phyloP scores from a whole-genome alignment of 2,888 invertebrate species.

The Crepidodera aurea region DNA sequence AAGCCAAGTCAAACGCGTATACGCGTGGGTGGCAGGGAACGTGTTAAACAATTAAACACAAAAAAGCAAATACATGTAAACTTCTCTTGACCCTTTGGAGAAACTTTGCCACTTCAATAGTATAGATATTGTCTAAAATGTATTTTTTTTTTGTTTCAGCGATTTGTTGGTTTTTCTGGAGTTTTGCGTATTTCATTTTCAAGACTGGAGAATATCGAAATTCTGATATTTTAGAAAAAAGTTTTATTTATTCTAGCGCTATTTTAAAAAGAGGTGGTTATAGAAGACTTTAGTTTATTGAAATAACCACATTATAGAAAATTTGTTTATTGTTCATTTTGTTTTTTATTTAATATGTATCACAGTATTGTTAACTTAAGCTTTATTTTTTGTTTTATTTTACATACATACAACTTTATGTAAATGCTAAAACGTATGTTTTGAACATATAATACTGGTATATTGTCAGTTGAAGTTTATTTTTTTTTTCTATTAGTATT shows the following conservation, averaged over 20 bases:
- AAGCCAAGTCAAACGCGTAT: too few species aligned
- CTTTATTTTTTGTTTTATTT: background rate
- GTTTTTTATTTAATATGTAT: background rate
- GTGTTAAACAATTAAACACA: too few species aligned
- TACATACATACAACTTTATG: background rate
- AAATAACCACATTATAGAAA: background rate
- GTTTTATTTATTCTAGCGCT: background rate
- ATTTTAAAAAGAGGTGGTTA: background rate
- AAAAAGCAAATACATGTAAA: too few species aligned
- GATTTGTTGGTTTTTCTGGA: conserved; percentile 23
- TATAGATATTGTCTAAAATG: too few species aligned
- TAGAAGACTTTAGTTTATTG: background rate
- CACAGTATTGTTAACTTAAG: background rate
- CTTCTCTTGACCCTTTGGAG: too few species aligned
- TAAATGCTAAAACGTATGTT: too few species aligned
- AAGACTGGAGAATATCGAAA: conserved; percentile 3
- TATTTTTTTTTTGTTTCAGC: conserved; percentile 15
- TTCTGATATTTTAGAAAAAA: background rate
- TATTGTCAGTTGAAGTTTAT: too few species aligned
- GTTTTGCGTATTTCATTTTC: conserved; percentile 3
- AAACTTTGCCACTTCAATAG: too few species aligned
- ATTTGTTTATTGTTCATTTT: background rate
- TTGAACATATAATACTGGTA: too few species aligned
- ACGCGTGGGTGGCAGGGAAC: too few species aligned
- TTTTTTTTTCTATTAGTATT: too few species aligned